Conservation (phyloP, 2,113 vertebrate genomes). For the Chunga burmeisteri region DNA sequence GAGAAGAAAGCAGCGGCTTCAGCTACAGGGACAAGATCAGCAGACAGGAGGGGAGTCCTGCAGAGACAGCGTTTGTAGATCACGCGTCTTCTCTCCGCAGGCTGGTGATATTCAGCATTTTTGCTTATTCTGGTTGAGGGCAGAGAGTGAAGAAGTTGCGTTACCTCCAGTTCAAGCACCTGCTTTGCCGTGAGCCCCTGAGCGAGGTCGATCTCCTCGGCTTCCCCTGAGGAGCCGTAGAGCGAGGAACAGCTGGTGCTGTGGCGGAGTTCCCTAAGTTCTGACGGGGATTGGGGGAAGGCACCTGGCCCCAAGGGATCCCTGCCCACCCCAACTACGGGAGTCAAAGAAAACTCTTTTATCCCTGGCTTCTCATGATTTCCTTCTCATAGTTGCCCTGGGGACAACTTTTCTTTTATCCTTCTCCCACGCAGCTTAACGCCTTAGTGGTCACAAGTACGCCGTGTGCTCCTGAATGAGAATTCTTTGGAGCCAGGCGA, state of each 20-base stretch:
- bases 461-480: neutral
- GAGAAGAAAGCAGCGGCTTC: neutral
- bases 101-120: neutral
- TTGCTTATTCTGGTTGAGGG: neutral
- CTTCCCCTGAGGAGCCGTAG: neutral
- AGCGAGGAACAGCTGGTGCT: neutral
- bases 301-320: neutral
- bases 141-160: neutral
- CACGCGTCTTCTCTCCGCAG: neutral
- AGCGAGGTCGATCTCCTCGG: neutral
- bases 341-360: neutral
- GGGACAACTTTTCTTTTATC: neutral
- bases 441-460: no score
- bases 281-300: fast-evolving
- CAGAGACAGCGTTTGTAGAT: fast-evolving
- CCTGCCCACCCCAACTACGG: neutral
- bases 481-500: neutral
- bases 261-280: neutral
- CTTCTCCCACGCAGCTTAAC: neutral
- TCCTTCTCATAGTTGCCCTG: neutral
- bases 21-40: neutral
- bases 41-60: neutral
- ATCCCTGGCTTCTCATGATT: neutral
- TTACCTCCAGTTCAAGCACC: neutral
- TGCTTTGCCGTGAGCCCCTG: neutral